Evolutionary conservation across 2,888 invertebrate genomes (phyloP).

Genomic region (Dolichopus griseipennis): DNA sequence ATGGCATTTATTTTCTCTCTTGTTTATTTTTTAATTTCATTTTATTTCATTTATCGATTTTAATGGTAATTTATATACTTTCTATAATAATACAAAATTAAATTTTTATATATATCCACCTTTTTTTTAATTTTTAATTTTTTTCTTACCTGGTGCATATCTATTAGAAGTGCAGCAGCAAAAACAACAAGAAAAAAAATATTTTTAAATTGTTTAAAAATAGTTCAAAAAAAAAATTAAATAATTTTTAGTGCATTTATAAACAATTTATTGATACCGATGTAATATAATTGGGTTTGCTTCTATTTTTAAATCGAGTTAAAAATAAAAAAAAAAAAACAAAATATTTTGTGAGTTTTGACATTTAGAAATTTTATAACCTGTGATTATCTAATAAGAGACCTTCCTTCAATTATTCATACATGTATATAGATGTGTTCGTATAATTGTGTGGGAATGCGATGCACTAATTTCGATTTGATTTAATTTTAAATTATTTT

Average conservation of each 20-base stretch:
- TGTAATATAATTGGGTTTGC: background rate
- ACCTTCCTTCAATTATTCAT: too few species aligned
- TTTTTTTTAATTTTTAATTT: background rate
- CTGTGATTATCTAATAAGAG: too few species aligned
- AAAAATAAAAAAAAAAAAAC: background rate
- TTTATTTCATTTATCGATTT: background rate
- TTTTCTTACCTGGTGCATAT: background rate
- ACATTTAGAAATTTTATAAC: too few species aligned
- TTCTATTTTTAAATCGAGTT: background rate
- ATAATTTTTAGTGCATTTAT: background rate
- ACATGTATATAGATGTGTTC: too few species aligned
- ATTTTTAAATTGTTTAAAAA: background rate
- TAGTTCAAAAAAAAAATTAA: background rate
- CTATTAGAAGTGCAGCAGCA: background rate
- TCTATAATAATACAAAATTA: background rate
- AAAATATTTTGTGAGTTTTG: background rate
- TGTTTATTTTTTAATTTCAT: too few species aligned
- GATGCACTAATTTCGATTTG: too few species aligned
- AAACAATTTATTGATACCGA: background rate
- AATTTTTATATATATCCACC: background rate
- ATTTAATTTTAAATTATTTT: too few species aligned
- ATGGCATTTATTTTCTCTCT: too few species aligned
- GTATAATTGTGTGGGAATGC: too few species aligned
- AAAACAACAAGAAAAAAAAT: background rate
- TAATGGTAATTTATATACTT: conserved; percentile 3